Percentiles rank a stretch among this genome's conserved stretches.
Evolutionary conservation across 2,113 vertebrate genomes (phyloP).

Genomic region (Caloenas nicobarica): DNA sequence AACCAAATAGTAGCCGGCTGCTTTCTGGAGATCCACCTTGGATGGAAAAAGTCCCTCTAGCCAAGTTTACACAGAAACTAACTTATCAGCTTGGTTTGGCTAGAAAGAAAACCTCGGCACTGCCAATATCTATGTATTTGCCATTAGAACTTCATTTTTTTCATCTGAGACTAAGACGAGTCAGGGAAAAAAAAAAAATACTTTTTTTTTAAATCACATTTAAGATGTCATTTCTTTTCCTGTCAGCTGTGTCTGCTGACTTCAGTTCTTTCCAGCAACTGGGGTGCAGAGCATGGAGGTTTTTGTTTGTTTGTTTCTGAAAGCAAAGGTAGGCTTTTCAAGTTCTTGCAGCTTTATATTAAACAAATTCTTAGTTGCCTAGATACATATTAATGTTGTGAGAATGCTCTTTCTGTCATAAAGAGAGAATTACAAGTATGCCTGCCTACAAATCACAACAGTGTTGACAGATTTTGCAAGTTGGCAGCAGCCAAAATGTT

Average conservation of each 20-base stretch:
- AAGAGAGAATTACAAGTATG: neutral
- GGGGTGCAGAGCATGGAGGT: accelerated
- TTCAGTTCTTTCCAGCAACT: neutral
- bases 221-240: neutral
- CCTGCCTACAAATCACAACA: neutral
- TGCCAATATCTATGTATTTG: neutral
- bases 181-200: neutral
- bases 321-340: neutral
- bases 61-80: neutral
- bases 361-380: neutral
- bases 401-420: neutral
- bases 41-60: neutral
- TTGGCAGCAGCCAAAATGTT: accelerated
- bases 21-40: neutral
- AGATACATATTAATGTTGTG: neutral
- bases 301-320: neutral
- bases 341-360: neutral
- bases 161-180: neutral
- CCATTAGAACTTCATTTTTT: neutral
- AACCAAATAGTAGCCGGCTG: neutral
- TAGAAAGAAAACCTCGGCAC: neutral
- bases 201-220: neutral
- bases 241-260: neutral
- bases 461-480: neutral
- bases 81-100: neutral